Base-by-base conservation (phyloP, 2,797 vertebrate genomes). In the Vespertilio murinus region DNA sequence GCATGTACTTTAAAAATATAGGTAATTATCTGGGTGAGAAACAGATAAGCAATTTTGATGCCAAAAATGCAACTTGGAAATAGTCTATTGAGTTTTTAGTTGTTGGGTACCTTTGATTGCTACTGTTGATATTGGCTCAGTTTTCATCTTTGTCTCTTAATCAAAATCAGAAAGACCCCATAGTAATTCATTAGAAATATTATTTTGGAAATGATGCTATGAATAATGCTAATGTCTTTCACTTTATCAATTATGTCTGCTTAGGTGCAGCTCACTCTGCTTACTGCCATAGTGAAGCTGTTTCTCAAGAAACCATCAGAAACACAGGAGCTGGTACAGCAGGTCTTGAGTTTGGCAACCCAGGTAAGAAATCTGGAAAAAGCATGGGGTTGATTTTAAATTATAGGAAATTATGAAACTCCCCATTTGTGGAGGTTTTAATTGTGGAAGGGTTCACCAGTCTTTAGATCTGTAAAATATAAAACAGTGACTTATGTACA, bases 251-350 rank as follows among this genome's bases (percentile, higher is more conserved):
- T 90, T 88, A 22, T 73, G 4, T 93, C 86, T 86, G 8, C 70
- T 82, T 74, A 99, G 99, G 99, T 99, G 59, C 99, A 99, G 97
- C 99, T 99, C 93, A 99, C 99, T 74, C 98, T 99, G 35, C 98
- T 99, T 97, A 99, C 99, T 0, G 99, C 99, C 45, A 99, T 99
- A 47, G 99, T 99, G 96, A 99, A 99, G 97, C 98, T 99, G 61
- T 99, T 99, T 98, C 97, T 99, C 71, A 99, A 99, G 97, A 99
- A 99, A 97, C 99, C 99, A 3, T 99, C 99, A 0, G 99, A 99
- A 98, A 99, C 99, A 0, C 99, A 99, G 97, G 99, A 99, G 97
- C 97, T 99, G 96, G 99, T 99, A 61, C 99, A 99, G 97, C 99
- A 99, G 98, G 99, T 99, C 71, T 99, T 99, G 96, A 99, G 99